These are phyloP conservation scores for Amphiprion ocellaris DNA, from an alignment of 2,113 vertebrate species.

Conservation along the genomic window DNA sequence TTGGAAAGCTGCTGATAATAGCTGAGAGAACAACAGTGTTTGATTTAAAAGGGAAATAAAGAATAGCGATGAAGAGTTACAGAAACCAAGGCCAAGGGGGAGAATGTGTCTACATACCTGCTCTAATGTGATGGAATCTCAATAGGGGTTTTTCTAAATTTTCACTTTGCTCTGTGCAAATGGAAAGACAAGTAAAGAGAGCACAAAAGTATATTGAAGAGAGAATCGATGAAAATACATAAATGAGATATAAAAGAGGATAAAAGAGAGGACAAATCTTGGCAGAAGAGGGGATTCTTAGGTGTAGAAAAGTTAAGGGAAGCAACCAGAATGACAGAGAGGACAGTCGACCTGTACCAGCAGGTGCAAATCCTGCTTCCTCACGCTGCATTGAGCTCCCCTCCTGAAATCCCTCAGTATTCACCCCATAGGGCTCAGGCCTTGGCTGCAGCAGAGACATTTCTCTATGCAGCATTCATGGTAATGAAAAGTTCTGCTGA, in stretches of 20 bases:
- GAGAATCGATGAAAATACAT: neutral
- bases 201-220: neutral
- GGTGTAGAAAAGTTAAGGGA: neutral
- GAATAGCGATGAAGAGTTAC: neutral
- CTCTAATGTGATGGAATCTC: constrained; percentile 11
- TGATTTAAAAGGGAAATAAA: constrained; percentile 40
- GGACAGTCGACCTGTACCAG: constrained; percentile 39
- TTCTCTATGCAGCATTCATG: constrained; percentile 38
- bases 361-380: constrained; percentile 46
- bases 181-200: neutral
- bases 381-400: constrained; percentile 53
- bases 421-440: constrained; percentile 26
- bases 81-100: neutral
- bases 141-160: constrained; percentile 19
- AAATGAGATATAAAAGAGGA: constrained; percentile 10
- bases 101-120: neutral
- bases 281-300: constrained; percentile 11
- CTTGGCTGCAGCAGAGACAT: constrained; percentile 22
- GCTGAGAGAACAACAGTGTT: constrained; percentile 25
- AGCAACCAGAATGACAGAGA: neutral
- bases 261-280: neutral
- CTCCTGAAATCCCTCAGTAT: constrained; percentile 36
- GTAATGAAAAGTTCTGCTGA: constrained; percentile 56
- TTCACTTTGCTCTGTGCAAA: constrained; percentile 16
- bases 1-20: constrained; percentile 22